Percentiles rank a stretch among this genome's conserved stretches.
Evolutionary conservation across 2,113 vertebrate genomes (phyloP).

Genomic region (Phycodurus eques): DNA sequence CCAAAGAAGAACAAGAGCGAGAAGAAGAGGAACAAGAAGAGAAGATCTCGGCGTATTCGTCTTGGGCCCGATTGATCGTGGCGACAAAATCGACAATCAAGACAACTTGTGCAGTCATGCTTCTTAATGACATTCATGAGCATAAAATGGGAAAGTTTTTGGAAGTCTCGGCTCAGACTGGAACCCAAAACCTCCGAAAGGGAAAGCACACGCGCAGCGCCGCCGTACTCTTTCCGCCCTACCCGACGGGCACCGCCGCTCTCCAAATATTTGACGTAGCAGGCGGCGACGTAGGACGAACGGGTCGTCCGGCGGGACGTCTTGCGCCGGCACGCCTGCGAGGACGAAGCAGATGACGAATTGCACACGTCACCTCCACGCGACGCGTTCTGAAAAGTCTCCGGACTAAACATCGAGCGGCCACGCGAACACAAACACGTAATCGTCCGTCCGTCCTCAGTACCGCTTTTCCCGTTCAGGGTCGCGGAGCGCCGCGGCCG

Average conservation of each 20-base stretch:
- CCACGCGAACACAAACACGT: no score
- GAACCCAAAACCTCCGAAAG: background rate
- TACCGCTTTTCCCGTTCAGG: no score
- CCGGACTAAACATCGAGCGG: no score
- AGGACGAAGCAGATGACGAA: background rate
- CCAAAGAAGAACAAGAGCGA: background rate
- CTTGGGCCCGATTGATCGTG: conserved; percentile 69
- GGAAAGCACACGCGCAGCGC: no score
- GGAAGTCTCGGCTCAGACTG: no score
- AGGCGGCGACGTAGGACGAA: conserved; percentile 75
- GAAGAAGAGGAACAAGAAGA: background rate
- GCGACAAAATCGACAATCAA: background rate
- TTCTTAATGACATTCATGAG: background rate
- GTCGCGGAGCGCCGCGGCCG: no score
- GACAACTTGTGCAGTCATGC: no score
- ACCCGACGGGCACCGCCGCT: conserved; percentile 76
- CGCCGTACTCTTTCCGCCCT: background rate
- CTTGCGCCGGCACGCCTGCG: conserved; percentile 75
- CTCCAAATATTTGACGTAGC: conserved; percentile 79
- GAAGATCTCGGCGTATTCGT: conserved; percentile 67
- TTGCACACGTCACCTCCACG: no score
- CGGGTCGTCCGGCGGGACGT: conserved; percentile 58
- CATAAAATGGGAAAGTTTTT: no score
- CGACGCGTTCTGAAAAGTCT: no score
- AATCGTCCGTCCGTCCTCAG: no score